phyloP scores from a whole-genome alignment of 92 coral and sea anemone genomes.

The Umimayanthus kanabou region DNA sequence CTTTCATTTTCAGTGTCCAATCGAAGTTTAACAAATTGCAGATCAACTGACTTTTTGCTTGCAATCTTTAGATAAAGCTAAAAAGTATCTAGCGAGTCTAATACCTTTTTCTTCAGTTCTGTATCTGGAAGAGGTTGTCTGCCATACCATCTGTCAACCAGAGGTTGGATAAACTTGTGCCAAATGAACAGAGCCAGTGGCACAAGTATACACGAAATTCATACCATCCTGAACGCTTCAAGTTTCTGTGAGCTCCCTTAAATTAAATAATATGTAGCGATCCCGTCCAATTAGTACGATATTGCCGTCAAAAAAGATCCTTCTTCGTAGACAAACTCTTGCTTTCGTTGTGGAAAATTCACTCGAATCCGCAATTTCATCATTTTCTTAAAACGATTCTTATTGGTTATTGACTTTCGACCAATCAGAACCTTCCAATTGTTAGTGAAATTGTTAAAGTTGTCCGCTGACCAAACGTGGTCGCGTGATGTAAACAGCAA shows the following conservation, averaged over 20 bases:
- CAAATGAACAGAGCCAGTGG: slow-evolving; percentile 91
- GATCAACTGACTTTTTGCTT: not conserved
- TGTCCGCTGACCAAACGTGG: slow-evolving; percentile 23
- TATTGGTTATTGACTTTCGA: slow-evolving; percentile 31
- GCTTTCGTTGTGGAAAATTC: not conserved
- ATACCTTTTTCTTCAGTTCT: slow-evolving; percentile 40
- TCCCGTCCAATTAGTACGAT: not conserved
- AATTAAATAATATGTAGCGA: not conserved
- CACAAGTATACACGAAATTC: slow-evolving; percentile 99
- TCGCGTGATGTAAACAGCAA: slow-evolving; percentile 23
- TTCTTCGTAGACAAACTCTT: not conserved
- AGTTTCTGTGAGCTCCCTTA: not conserved
- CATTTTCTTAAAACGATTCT: slow-evolving; percentile 28
- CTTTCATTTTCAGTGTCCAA: not conserved
- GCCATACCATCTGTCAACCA: slow-evolving; percentile 92
- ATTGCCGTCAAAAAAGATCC: not conserved
- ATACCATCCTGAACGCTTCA: slow-evolving; percentile 73
- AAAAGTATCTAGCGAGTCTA: not conserved
- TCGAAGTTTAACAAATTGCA: not conserved
- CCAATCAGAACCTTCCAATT: slow-evolving; percentile 47
- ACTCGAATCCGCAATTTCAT: not conserved
- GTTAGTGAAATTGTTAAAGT: not conserved
- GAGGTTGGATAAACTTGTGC: slow-evolving; percentile 98
- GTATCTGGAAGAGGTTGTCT: slow-evolving; percentile 59
- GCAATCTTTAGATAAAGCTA: not conserved